Evolutionary conservation across 2,888 invertebrate genomes (phyloP), one percentile per base, ranked within the genome.

Genomic region (Neuroscelio doddi): DNA sequence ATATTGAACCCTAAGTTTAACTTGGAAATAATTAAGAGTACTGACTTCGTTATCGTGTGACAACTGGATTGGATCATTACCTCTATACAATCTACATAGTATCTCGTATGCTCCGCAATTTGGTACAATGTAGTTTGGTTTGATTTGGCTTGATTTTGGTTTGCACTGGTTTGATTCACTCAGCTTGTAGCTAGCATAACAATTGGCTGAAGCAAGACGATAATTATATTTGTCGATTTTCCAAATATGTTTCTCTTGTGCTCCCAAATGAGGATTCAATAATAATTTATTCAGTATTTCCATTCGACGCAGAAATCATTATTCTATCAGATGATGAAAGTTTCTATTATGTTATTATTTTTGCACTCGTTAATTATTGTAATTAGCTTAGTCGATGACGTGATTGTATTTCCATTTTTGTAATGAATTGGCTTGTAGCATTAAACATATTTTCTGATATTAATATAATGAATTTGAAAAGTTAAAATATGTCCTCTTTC

Each of bases 71-170:
- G 57, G 53, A 42, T 64, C 56, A 64, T 64, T 64, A 49, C 44
- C 52, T 27, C 16, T 42, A 36, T 29, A 51, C 51, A 41, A 36
- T 63, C 47, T 49, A 39, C 50, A 29, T 21, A 29, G 26, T 29
- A 49, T 39, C 39, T 32, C 39, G 34, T 49, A 45, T 42, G 53
- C 56, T 57, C 52, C 49, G 57, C 64, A 64, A 64, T 64, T 57
- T 64, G 52, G 49, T 57, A 49, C 39, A 53, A 57, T 64, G 52
- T 57, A 52, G 57, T 64, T 64, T 64, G 67, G 70, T 77, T 77
- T 70, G 78, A 74, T 69, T 72, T 58, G 61, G 74, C 73, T 78
- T 74, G 73, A 77, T 77, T 79, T 72, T 57, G 76, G 75, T 73
- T 73, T 67, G 68, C 73, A 72, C 74, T 73, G 77, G 79, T 78